A percentile compares a stretch with the other conserved stretches of the same genome.
Evolutionary conservation across 2,888 invertebrate species (phyloP).

Genomic region (Drosophila paranaensis): DNA sequence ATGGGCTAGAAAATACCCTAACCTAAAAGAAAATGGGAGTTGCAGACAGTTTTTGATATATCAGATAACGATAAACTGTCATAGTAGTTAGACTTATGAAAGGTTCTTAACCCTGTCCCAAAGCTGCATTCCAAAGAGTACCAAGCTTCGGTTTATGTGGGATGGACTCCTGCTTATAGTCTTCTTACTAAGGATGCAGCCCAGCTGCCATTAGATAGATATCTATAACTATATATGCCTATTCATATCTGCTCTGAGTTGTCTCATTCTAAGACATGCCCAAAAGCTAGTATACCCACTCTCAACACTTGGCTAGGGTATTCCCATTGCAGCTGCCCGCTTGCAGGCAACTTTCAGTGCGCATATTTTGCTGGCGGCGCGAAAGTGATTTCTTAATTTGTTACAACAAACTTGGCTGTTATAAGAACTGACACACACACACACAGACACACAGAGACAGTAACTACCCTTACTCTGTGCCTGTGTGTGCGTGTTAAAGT

Average conservation of each 20-base stretch:
- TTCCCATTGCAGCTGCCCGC: slow-evolving; percentile 21
- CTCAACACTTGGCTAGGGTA: background rate
- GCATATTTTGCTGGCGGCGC: slow-evolving; percentile 50
- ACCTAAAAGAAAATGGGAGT: background rate
- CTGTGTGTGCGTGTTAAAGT: slow-evolving; percentile 37
- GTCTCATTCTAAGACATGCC: too few species aligned
- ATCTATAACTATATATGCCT: too few species aligned
- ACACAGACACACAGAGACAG: background rate
- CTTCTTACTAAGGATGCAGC: too few species aligned
- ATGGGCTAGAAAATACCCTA: background rate
- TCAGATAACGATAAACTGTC: background rate
- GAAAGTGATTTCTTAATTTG: slow-evolving; percentile 82
- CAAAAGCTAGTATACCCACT: background rate
- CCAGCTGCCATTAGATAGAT: too few species aligned
- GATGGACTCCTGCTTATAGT: background rate
- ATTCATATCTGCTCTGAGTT: too few species aligned
- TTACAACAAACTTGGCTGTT: slow-evolving; percentile 62
- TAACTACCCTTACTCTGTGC: background rate
- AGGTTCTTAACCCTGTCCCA: background rate
- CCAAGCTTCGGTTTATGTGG: too few species aligned
- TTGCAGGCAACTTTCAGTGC: slow-evolving; percentile 24
- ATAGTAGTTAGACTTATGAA: background rate
- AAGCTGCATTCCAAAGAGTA: background rate
- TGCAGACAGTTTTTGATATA: background rate
- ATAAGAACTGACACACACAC: background rate